A percentile compares a stretch with the other conserved stretches of the same genome.
These are phyloP conservation scores for Fopius arisanus DNA, from an alignment of 1,140 invertebrate genomes.

Conservation along the genomic window DNA sequence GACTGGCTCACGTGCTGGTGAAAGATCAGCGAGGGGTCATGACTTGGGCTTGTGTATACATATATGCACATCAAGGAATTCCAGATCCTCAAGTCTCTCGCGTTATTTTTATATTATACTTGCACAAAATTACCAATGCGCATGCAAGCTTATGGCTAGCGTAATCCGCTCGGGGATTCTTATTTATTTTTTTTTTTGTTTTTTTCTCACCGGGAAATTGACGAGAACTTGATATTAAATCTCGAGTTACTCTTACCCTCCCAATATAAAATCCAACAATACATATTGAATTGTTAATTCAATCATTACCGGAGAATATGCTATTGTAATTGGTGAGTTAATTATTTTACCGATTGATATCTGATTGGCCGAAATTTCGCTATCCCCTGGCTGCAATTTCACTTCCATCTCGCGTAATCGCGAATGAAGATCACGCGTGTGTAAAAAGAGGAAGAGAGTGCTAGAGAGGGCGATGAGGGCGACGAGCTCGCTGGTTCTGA, in stretches of 20 bases:
- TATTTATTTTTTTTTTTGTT: not conserved
- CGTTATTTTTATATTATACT: not conserved
- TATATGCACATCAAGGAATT: conserved; percentile 7
- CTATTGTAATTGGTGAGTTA: not conserved
- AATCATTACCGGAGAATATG: too few relatives aligned
- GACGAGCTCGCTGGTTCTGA: conserved; percentile 77
- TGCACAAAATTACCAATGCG: not conserved
- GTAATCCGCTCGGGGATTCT: not conserved
- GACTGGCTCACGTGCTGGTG: conserved; percentile 10
- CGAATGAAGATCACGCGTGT: conserved; percentile 80
- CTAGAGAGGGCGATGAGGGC: conserved; percentile 80
- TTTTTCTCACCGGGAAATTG: not conserved
- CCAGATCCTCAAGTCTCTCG: not conserved
- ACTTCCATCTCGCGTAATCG: conserved; percentile 80
- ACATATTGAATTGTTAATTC: too few relatives aligned
- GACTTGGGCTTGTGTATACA: not conserved
- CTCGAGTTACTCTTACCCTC: too few relatives aligned
- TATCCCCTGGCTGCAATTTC: conserved; percentile 72
- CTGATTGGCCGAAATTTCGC: conserved; percentile 76
- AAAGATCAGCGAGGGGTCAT: conserved; percentile 1
- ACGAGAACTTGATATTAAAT: not conserved
- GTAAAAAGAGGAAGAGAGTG: conserved; percentile 81
- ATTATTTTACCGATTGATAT: conserved; percentile 71
- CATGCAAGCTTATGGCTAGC: not conserved
- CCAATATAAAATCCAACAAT: too few relatives aligned